Evolutionary conservation across 92 coral and sea anemone species (phyloP).

Genomic region (Siderastrea siderea): DNA sequence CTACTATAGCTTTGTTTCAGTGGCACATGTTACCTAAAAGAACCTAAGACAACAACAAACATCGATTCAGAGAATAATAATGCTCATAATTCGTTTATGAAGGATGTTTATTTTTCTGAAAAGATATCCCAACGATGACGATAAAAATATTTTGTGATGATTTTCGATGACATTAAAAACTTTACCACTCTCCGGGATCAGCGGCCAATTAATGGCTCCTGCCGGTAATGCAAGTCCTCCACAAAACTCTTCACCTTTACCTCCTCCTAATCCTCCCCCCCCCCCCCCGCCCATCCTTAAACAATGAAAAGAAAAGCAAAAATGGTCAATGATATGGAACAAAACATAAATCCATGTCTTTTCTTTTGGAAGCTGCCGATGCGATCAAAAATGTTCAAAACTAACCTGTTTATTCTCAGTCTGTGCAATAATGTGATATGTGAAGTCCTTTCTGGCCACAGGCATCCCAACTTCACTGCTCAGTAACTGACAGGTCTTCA

Average conservation of each 20-base stretch:
- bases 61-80: background rate
- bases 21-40: slow-evolving; percentile 16
- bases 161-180: background rate
- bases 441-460: background rate
- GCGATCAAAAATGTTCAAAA: background rate
- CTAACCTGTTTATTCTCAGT: slow-evolving; percentile 1
- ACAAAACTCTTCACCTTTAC: too few species aligned
- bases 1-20: background rate
- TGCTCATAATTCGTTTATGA: too few species aligned
- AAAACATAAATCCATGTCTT: too few species aligned
- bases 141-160: background rate
- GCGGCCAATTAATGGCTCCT: too few species aligned
- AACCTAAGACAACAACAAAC: background rate
- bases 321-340: too few species aligned
- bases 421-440: background rate
- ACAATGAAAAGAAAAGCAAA: background rate
- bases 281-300: background rate
- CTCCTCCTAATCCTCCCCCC: too few species aligned
- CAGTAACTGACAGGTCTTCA: slow-evolving; percentile 26
- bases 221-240: too few species aligned
- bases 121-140: background rate
- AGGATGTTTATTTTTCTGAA: too few species aligned
- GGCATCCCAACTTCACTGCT: slow-evolving; percentile 5
- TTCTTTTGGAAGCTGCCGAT: background rate
- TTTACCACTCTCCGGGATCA: too few species aligned